Conservation (phyloP, 2,113 vertebrate genomes). For the Corynorhinus townsendii region DNA sequence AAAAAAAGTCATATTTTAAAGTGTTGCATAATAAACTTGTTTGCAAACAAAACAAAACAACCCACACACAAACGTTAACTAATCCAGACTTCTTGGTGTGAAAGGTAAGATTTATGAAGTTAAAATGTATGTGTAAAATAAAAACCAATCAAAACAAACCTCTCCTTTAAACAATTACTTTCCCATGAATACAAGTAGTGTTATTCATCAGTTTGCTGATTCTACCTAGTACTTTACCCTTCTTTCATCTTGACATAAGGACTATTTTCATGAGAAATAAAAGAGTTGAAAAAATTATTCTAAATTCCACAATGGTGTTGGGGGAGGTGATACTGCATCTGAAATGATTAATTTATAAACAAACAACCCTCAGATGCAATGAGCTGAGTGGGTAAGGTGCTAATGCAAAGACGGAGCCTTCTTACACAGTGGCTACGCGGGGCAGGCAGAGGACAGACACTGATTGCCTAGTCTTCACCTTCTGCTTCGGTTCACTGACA, state of each 20-base stretch:
- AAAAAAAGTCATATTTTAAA: not conserved
- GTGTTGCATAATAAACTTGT: not conserved
- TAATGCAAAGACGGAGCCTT: not conserved
- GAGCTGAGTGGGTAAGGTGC: fast-evolving
- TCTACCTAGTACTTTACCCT: not conserved
- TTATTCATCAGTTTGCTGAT: not conserved
- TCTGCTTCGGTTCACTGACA: not conserved
- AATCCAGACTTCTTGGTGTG: not conserved
- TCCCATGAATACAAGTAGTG: not conserved
- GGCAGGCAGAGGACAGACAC: too few species aligned
- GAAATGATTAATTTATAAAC: not conserved
- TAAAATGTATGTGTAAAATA: not conserved
- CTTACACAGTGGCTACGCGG: not conserved
- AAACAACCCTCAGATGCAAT: not conserved
- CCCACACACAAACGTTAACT: not conserved
- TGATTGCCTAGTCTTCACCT: not conserved
- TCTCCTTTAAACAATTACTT: not conserved
- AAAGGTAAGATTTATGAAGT: constrained; percentile 4
- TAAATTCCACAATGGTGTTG: not conserved
- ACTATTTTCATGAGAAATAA: not conserved
- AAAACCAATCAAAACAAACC: not conserved
- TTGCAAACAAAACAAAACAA: not conserved
- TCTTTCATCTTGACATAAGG: not conserved
- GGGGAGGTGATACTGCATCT: not conserved
- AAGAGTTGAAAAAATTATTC: not conserved